phyloP scores from a whole-genome alignment of 2,113 vertebrate genomes.

The Tympanuchus pallidicinctus region DNA sequence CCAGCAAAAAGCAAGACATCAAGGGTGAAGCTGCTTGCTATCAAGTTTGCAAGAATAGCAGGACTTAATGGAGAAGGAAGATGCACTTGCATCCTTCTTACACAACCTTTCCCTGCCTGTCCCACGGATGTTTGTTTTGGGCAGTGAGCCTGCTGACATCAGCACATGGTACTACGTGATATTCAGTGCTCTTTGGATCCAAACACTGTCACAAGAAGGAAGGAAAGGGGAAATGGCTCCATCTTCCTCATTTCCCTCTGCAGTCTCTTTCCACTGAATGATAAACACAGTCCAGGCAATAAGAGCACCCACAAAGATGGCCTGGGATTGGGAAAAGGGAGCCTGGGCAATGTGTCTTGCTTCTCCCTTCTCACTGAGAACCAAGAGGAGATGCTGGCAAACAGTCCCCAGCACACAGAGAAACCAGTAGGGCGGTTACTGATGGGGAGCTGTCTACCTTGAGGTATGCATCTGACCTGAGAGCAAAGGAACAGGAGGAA shows the following conservation, averaged over 20 bases:
- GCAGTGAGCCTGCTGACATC: background rate
- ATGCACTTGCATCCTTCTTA: background rate
- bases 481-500: background rate
- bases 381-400: background rate
- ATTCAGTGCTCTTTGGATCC: slow-evolving; percentile 23
- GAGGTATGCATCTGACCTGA: background rate
- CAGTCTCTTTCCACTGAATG: background rate
- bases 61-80: background rate
- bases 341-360: rapidly evolving
- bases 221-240: background rate
- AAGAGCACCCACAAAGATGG: background rate
- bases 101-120: background rate
- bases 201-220: background rate
- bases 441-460: background rate
- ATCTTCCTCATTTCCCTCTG: background rate
- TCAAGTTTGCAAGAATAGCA: background rate
- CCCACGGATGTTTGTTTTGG: slow-evolving; percentile 1
- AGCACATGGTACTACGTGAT: rapidly evolving
- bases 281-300: background rate
- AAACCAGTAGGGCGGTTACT: background rate
- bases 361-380: background rate
- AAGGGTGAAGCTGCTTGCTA: background rate
- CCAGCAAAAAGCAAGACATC: rapidly evolving
- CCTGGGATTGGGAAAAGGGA: background rate
- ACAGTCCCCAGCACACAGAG: rapidly evolving